Conservation (phyloP, 2,113 vertebrate genomes). For the Cynocephalus volans region DNA sequence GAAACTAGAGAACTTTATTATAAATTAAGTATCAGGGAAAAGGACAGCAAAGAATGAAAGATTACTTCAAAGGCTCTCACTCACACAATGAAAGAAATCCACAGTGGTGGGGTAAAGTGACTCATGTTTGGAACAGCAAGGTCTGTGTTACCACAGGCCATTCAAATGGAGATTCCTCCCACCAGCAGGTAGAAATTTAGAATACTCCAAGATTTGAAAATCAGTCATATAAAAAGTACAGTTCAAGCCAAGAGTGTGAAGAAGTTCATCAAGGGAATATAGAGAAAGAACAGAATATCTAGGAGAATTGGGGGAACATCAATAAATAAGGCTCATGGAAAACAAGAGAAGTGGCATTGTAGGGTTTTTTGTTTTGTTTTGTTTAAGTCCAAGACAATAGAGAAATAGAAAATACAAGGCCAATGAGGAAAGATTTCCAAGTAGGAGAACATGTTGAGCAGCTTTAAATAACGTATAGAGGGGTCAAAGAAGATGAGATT, state of each 20-base stretch:
- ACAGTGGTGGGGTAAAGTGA: not conserved
- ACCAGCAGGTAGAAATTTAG: not conserved
- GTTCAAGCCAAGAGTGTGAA: slow-evolving; percentile 17
- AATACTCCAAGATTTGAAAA: slow-evolving; percentile 28
- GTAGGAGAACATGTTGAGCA: not conserved
- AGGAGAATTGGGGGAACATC: not conserved
- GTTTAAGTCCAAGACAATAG: slow-evolving; percentile 20
- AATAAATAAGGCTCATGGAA: not conserved
- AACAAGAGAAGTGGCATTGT: not conserved
- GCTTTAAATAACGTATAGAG: not conserved
- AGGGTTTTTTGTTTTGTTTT: not conserved
- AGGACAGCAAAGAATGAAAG: not conserved
- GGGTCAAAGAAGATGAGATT: not conserved
- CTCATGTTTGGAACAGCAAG: not conserved
- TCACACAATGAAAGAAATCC: not conserved
- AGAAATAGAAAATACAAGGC: not conserved
- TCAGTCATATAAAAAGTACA: slow-evolving; percentile 1
- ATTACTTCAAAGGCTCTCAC: not conserved
- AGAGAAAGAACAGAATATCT: not conserved
- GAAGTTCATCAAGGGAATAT: not conserved
- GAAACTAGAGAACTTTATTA: not conserved
- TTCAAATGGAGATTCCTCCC: slow-evolving; percentile 32
- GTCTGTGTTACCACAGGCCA: not conserved
- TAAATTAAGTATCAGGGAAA: not conserved
- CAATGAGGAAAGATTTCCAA: not conserved